phyloP scores from a whole-genome alignment of 2,797 vertebrate species.

The Phataginus tricuspis region DNA sequence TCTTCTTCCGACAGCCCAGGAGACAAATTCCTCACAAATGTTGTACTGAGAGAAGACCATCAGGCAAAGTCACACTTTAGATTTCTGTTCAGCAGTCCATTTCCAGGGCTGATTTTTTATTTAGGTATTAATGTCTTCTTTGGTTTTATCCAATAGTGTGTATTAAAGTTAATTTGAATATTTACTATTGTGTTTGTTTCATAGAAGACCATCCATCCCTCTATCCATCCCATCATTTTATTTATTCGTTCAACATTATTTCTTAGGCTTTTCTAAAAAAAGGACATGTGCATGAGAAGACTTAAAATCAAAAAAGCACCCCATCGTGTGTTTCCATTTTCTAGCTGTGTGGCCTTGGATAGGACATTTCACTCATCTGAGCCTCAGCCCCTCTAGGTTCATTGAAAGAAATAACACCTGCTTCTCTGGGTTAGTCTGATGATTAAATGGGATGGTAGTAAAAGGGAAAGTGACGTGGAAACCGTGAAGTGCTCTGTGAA shows the following conservation, averaged over 20 bases:
- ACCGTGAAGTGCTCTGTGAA: not conserved
- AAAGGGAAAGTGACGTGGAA: constrained; percentile 8
- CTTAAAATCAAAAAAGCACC: constrained; percentile 5
- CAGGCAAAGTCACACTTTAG: not conserved
- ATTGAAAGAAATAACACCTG: not conserved
- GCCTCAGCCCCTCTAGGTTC: not conserved
- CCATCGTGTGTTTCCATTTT: not conserved
- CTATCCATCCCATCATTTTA: not conserved
- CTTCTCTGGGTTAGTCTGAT: not conserved
- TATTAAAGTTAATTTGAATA: not conserved
- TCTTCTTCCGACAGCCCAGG: not conserved
- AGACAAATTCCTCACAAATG: not conserved
- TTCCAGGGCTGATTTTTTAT: not conserved
- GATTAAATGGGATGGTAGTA: not conserved
- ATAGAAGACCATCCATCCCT: not conserved
- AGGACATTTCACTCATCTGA: not conserved
- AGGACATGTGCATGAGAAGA: not conserved
- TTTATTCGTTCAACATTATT: not conserved
- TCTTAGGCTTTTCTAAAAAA: not conserved
- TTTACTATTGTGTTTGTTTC: not conserved
- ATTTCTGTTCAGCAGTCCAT: not conserved
- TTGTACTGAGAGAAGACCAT: not conserved
- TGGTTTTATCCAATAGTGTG: not conserved
- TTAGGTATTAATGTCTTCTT: not conserved
- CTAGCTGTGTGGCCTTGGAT: not conserved